Percentiles rank a stretch among this genome's conserved stretches.
phyloP scores from a whole-genome alignment of 2,888 invertebrate genomes.

The Rhagium mordax region DNA sequence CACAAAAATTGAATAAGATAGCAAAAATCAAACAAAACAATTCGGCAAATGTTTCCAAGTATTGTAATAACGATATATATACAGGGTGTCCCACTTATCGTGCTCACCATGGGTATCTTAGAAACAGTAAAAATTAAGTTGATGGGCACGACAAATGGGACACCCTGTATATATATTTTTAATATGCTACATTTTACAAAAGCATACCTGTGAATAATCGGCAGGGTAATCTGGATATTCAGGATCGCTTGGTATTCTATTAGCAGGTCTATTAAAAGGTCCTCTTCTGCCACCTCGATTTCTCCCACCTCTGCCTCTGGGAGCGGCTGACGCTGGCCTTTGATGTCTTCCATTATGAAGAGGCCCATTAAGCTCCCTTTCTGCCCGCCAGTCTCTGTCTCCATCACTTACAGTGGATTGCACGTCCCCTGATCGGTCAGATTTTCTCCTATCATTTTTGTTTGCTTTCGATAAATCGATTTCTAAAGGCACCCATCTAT shows the following conservation, averaged over 20 bases:
- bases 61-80: too few species aligned
- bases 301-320: conserved; percentile 69
- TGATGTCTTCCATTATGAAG: conserved; percentile 61
- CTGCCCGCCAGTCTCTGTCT: conserved; percentile 67
- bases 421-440: conserved; percentile 56
- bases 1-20: conserved; percentile 7
- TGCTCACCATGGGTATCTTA: too few species aligned
- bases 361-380: conserved; percentile 57
- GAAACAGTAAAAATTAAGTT: too few species aligned
- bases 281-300: conserved; percentile 71
- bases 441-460: conserved; percentile 72
- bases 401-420: conserved; percentile 68
- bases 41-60: too few species aligned
- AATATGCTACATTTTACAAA: not conserved
- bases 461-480: conserved; percentile 85
- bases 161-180: too few species aligned
- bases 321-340: conserved; percentile 64
- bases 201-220: conserved; percentile 69
- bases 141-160: too few species aligned
- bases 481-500: conserved; percentile 94
- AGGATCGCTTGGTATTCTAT: conserved; percentile 69
- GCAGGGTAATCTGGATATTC: conserved; percentile 71
- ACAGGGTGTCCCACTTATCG: too few species aligned
- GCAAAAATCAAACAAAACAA: not conserved
- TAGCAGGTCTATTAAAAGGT: conserved; percentile 68